A percentile compares a stretch with the other conserved stretches of the same genome.
phyloP scores from a whole-genome alignment of 2,888 invertebrate species.

The Drosophila rellima region DNA sequence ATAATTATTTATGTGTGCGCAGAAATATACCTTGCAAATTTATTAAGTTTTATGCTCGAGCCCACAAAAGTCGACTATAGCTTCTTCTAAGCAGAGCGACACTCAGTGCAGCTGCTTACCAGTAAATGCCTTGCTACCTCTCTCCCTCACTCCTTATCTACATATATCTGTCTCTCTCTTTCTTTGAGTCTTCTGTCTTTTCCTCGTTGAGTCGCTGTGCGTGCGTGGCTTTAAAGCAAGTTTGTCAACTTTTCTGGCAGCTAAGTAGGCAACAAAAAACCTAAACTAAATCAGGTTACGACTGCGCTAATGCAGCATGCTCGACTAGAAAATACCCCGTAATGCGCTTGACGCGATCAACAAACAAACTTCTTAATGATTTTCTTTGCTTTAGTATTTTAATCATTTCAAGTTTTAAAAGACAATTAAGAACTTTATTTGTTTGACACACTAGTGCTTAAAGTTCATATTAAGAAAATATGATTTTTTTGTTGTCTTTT shows the following conservation, averaged over 20 bases:
- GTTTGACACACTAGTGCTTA: no score
- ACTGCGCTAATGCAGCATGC: not conserved
- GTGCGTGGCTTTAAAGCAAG: constrained; percentile 57
- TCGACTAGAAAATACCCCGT: constrained; percentile 7
- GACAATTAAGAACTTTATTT: no score
- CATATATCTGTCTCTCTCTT: not conserved
- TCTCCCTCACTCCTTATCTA: not conserved
- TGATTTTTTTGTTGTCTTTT: no score
- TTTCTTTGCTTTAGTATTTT: no score
- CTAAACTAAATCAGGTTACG: constrained; percentile 24
- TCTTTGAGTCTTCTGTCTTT: not conserved
- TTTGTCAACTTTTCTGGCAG: constrained; percentile 57
- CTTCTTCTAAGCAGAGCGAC: constrained; percentile 9
- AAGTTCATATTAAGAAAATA: no score
- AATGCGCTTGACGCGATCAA: no score
- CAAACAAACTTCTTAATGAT: no score
- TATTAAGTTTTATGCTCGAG: constrained; percentile 71
- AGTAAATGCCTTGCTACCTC: not conserved
- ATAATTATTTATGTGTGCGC: constrained; percentile 69
- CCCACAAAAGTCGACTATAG: constrained; percentile 55
- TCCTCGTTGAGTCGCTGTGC: constrained; percentile 8
- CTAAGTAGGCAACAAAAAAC: constrained; percentile 38
- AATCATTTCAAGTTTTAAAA: no score
- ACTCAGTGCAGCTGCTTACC: constrained; percentile 35
- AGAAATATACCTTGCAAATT: constrained; percentile 72